Evolutionary conservation across 2,888 invertebrate species (phyloP), one percentile per base, ranked within the genome.

Genomic region (Poecilus cupreus): DNA sequence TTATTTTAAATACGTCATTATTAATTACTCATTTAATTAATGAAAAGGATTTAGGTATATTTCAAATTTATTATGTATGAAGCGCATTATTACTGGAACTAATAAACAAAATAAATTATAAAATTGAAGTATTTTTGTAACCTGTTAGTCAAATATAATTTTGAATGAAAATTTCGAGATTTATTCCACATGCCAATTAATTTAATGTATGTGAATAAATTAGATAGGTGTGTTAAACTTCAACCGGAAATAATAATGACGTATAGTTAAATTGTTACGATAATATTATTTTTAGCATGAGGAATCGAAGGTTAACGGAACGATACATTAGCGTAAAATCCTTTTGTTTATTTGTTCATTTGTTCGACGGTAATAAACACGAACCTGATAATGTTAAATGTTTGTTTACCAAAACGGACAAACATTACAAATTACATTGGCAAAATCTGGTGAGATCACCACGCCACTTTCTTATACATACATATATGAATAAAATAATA

Each of bases 271-370:
- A 60, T 18, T 18, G 51, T 60, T 60, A 60, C 60, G 60, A 11
- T 60, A 60, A 60, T 60, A 60, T 60, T 60, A 60, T 60, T 60
- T 60, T 60, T 60, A 60, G 60, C 26, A n/a, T 60, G 18, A 2
- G 39, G 49, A 16, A 26, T 60, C 24, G 57, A 57, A 57, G 57
- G 57, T n/a, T 26, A 54, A 60, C 26, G 60, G 26, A 32, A 32
- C n/a, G 11, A 13, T 8, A n/a, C 10, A 54, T n/a, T n/a, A 54
- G 54, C 26, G 60, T 26, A 24, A 60, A 60, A 60, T 26, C 26
- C 60, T n/a, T 60, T 60, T 60, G 13, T 51, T 43, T 43, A 43
- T 43, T 43, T 46, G 46, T 54, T 54, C 32, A 26, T 60, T n/a
- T n/a, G n/a, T n/a, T n/a, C 24, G 26, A 26, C 60, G 60, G n/a